Conservation (phyloP, 2,797 vertebrate genomes). For the Miichthys miiuy region DNA sequence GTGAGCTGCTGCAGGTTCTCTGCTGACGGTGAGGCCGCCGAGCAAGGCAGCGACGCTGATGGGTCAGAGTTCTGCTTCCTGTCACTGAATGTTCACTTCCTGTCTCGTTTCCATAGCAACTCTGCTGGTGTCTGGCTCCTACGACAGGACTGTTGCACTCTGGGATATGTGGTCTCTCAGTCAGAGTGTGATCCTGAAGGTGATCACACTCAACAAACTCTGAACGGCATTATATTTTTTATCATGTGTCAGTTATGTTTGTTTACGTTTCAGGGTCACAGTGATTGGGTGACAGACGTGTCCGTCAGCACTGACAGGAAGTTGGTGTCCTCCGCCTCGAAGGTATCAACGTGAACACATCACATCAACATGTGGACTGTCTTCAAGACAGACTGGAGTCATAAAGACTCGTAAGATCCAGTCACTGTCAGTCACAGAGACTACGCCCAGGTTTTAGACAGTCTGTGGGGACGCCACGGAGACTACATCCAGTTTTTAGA, state of each 20-base stretch:
- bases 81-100: background rate
- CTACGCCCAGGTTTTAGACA: too few relatives aligned
- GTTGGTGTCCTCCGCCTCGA: slow-evolving; percentile 85
- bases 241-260: too few relatives aligned
- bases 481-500: too few relatives aligned
- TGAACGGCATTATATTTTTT: too few relatives aligned
- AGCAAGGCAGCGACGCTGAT: too few relatives aligned
- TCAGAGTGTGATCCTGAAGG: slow-evolving; percentile 52
- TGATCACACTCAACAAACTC: background rate
- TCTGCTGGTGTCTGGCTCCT: slow-evolving; percentile 59
- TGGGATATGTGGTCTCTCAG: slow-evolving; percentile 50
- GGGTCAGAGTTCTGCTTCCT: background rate
- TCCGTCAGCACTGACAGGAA: slow-evolving; percentile 81
- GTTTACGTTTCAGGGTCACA: slow-evolving; percentile 81
- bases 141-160: slow-evolving; percentile 55
- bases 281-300: slow-evolving; percentile 87
- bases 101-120: slow-evolving; percentile 1
- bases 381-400: too few relatives aligned
- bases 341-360: slow-evolving; percentile 70
- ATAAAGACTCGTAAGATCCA: too few relatives aligned
- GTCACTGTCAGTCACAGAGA: too few relatives aligned
- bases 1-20: slow-evolving; percentile 86
- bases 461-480: too few relatives aligned
- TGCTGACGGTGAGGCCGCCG: slow-evolving; percentile 76
- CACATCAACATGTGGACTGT: too few relatives aligned